Evolutionary conservation across 2,888 invertebrate species (phyloP).

Genomic region (Allolobophora icterica): DNA sequence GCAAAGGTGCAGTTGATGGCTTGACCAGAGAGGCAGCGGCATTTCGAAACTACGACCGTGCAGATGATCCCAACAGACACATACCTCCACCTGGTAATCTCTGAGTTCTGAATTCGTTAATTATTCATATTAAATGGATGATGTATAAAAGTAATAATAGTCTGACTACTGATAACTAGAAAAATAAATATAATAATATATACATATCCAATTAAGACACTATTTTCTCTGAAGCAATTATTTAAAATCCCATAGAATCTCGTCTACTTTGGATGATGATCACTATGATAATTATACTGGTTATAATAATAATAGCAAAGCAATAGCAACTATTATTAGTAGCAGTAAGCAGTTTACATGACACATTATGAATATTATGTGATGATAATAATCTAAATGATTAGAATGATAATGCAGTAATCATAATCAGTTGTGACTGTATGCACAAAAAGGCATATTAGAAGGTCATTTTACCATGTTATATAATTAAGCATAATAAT

Average conservation of each 20-base stretch:
- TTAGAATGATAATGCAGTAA: too few species aligned
- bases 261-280: not conserved
- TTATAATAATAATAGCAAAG: not conserved
- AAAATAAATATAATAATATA: not conserved
- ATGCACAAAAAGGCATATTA: not conserved
- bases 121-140: not conserved
- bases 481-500: not conserved
- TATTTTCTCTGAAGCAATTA: not conserved
- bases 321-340: not conserved
- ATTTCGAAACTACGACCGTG: conserved; percentile 37
- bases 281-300: not conserved
- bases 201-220: not conserved
- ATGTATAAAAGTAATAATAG: not conserved
- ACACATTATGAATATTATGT: too few species aligned
- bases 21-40: conserved; percentile 31
- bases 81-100: conserved; percentile 38
- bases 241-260: not conserved
- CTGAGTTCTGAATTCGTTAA: not conserved
- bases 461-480: not conserved
- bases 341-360: too few species aligned
- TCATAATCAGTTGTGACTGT: too few species aligned
- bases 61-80: conserved; percentile 39
- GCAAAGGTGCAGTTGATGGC: conserved; percentile 23
- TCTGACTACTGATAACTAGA: not conserved
- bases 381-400: too few species aligned